These are phyloP conservation scores for Gnathonemus echidnorhynchus DNA, from an alignment of 2,113 vertebrate genomes.

Conservation along the genomic window DNA sequence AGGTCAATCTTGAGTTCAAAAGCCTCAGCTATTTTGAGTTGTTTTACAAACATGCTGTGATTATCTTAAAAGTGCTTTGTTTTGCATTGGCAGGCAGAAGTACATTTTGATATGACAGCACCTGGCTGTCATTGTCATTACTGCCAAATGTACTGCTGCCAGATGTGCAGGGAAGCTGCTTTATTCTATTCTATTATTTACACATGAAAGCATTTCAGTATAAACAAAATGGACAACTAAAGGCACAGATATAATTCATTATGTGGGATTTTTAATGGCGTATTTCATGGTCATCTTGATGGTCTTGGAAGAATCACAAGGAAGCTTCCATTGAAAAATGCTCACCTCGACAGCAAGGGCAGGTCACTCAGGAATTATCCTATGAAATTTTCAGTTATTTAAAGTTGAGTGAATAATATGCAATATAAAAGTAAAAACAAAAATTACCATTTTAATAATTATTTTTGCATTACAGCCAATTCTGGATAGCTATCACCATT, in stretches of 20 bases:
- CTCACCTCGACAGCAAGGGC: not conserved
- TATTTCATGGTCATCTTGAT: not conserved
- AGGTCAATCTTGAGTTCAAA: not conserved
- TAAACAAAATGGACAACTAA: not conserved
- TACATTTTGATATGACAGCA: not conserved
- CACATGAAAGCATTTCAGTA: not conserved
- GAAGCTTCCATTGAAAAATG: not conserved
- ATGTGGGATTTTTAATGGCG: not conserved
- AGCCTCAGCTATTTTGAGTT: not conserved
- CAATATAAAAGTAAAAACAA: not conserved
- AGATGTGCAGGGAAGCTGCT: not conserved
- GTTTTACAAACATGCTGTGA: not conserved
- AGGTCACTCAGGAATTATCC: not conserved
- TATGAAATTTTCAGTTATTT: not conserved
- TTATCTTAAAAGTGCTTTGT: not conserved
- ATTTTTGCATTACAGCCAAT: not conserved
- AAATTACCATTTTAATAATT: not conserved
- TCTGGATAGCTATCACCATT: not conserved
- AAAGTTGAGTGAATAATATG: not conserved
- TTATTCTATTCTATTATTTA: not conserved
- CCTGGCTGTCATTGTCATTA: not conserved
- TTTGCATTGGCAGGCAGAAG: not conserved
- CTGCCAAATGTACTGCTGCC: not conserved
- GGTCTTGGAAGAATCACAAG: not conserved
- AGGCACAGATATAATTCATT: not conserved